A percentile compares a stretch with the other conserved stretches of the same genome.
phyloP scores from a whole-genome alignment of 1,140 invertebrate species.

The Aricia agestis region DNA sequence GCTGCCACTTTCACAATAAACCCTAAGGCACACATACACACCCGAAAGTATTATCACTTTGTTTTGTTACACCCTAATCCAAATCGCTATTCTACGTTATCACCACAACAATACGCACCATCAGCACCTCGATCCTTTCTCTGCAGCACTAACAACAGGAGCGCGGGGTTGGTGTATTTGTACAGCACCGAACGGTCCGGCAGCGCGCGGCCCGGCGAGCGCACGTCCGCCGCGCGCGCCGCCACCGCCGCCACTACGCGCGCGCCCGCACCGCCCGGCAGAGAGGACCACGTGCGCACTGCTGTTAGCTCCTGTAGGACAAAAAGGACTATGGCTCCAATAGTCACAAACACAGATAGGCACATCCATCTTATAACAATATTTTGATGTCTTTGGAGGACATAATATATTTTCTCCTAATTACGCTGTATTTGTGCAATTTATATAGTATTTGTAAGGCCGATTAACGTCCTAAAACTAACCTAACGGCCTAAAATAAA shows the following conservation, averaged over 20 bases:
- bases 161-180: constrained; percentile 98
- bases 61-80: background rate
- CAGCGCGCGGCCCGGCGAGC: constrained; percentile 96
- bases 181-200: constrained; percentile 97
- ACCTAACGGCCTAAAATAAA: too few relatives aligned
- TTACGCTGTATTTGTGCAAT: too few relatives aligned
- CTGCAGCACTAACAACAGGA: constrained; percentile 91
- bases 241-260: constrained; percentile 81
- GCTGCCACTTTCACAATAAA: too few relatives aligned
- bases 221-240: constrained; percentile 90
- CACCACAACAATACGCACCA: background rate
- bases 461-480: too few relatives aligned
- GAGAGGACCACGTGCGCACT: constrained; percentile 82
- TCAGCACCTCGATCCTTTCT: constrained; percentile 82
- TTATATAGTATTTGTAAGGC: too few relatives aligned
- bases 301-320: constrained; percentile 55
- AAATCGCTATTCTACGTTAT: background rate
- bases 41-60: too few relatives aligned
- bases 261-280: constrained; percentile 79
- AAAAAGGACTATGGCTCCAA: too few relatives aligned
- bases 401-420: too few relatives aligned
- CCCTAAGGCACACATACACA: too few relatives aligned
- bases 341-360: too few relatives aligned
- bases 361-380: too few relatives aligned
- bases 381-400: too few relatives aligned